A percentile compares a stretch with the other conserved stretches of the same genome.
Conservation (phyloP, 2,888 invertebrate species). For the Drosophila colorata region DNA sequence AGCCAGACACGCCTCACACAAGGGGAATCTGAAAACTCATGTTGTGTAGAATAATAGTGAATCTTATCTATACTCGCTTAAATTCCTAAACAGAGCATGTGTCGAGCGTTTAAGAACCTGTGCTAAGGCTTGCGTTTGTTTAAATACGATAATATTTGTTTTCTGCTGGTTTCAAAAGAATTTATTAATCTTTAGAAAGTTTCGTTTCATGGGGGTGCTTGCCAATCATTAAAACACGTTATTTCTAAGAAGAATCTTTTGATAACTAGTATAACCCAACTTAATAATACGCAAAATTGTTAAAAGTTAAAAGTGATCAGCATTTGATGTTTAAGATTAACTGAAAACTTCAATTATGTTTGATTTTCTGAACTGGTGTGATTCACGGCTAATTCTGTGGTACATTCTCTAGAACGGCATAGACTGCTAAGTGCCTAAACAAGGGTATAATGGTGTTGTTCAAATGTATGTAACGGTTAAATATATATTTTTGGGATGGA, state of each 20-base stretch:
- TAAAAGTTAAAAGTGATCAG: background rate
- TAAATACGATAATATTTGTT: background rate
- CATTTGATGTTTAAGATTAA: background rate
- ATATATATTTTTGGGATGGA: too few relatives aligned
- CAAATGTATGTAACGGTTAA: too few relatives aligned
- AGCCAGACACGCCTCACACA: background rate
- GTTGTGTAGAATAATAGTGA: slow-evolving; percentile 5
- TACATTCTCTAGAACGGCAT: too few relatives aligned
- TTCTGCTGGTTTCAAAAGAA: background rate
- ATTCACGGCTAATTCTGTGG: too few relatives aligned
- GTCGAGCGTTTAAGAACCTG: background rate
- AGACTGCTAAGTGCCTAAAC: too few relatives aligned
- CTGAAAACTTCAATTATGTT: background rate
- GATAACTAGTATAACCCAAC: background rate
- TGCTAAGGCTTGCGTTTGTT: background rate
- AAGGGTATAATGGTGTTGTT: too few relatives aligned
- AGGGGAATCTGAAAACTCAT: background rate
- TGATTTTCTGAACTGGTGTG: too few relatives aligned
- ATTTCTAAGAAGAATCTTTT: background rate
- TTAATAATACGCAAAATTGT: background rate
- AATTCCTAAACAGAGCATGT: slow-evolving; percentile 20
- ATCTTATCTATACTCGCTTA: slow-evolving; percentile 13
- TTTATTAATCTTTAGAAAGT: background rate
- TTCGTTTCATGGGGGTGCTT: background rate
- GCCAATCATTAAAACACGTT: background rate